phyloP scores from a whole-genome alignment of 1,140 invertebrate genomes.

The Lethocerus indicus region DNA sequence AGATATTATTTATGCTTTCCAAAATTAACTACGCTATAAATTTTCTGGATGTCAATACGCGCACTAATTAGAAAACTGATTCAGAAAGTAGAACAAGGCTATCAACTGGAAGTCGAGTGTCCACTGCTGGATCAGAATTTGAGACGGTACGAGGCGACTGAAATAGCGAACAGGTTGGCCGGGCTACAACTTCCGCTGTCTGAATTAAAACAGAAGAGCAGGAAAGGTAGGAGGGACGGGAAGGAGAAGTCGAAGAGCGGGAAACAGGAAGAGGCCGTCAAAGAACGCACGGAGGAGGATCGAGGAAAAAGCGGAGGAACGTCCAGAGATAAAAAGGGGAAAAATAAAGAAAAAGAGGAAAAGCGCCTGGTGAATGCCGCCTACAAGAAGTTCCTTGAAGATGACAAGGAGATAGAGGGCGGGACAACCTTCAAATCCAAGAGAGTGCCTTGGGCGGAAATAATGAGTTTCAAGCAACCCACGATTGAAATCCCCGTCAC shows the following conservation, averaged over 20 bases:
- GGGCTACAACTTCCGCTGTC: no score
- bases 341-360: not conserved
- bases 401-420: not conserved
- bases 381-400: not conserved
- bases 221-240: not conserved
- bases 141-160: not conserved
- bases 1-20: not conserved
- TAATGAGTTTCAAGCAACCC: conserved; percentile 2
- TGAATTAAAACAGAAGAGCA: not conserved
- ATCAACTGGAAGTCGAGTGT: conserved; percentile 7
- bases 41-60: no score
- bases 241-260: not conserved
- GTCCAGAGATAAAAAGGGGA: not conserved
- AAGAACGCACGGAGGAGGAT: not conserved
- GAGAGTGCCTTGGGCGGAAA: not conserved
- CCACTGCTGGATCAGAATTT: conserved; percentile 4
- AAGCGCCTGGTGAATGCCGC: not conserved
- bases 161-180: not conserved
- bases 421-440: not conserved
- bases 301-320: not conserved
- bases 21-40: no score
- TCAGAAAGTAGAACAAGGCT: conserved; percentile 1
- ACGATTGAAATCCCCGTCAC: not conserved
- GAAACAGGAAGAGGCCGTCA: not conserved
- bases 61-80: no score